Percentiles rank a stretch among this genome's conserved stretches.
These are phyloP conservation scores for Melikaiella ostensackeni DNA, from an alignment of 2,888 invertebrate genomes.

Conservation along the genomic window DNA sequence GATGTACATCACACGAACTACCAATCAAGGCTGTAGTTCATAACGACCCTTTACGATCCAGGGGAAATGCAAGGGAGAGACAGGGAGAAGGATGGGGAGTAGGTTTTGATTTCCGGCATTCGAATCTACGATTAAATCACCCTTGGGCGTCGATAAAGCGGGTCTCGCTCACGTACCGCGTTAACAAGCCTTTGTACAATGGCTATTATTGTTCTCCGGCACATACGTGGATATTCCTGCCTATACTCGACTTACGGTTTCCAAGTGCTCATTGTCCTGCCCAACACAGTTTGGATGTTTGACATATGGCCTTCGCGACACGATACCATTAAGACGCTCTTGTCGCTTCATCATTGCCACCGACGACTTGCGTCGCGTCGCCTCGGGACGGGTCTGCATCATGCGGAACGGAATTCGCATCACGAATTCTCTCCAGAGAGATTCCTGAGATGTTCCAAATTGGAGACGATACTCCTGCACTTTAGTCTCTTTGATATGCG, in stretches of 20 bases:
- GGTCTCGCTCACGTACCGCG: constrained; percentile 12
- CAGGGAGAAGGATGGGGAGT: neutral
- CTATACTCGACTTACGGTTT: constrained; percentile 11
- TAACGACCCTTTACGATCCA: constrained; percentile 13
- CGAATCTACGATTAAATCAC: constrained; percentile 38
- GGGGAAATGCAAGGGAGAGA: constrained; percentile 19
- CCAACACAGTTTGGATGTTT: constrained; percentile 24
- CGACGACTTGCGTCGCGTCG: neutral
- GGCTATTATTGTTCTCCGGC: constrained; percentile 35
- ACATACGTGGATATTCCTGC: constrained; percentile 21
- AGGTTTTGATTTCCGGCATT: constrained; percentile 33
- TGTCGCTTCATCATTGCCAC: constrained; percentile 11
- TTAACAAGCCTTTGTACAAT: constrained; percentile 27
- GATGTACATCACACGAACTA: constrained; percentile 17
- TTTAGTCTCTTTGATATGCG: neutral
- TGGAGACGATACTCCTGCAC: neutral
- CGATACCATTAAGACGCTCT: constrained; percentile 5
- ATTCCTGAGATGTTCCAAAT: neutral
- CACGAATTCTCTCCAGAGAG: constrained; percentile 4
- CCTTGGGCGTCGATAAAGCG: constrained; percentile 24
- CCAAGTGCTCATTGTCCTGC: constrained; percentile 27
- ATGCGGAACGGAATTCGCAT: constrained; percentile 16
- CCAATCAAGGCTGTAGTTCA: constrained; percentile 29
- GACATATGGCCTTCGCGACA: constrained; percentile 2
- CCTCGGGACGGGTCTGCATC: neutral